Conservation (phyloP, 2,797 vertebrate genomes). For the Halcyon leucocephala region DNA sequence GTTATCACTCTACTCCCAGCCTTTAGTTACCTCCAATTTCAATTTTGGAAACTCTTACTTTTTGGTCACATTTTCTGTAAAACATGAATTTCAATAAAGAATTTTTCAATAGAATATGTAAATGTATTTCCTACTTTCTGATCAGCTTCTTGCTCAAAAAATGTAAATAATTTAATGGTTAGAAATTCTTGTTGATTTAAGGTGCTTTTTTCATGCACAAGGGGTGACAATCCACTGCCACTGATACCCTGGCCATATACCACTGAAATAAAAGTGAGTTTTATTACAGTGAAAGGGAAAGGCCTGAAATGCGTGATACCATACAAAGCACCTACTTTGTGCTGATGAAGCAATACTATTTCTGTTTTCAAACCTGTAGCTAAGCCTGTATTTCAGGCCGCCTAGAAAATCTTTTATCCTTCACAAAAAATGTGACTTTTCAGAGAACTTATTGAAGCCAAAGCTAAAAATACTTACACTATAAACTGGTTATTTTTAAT, state of each 20-base stretch:
- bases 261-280: not conserved
- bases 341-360: not conserved
- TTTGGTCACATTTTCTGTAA: not conserved
- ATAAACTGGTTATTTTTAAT: not conserved
- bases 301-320: not conserved
- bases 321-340: not conserved
- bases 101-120: not conserved
- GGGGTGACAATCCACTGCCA: not conserved
- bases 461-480: not conserved
- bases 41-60: not conserved
- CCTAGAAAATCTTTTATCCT: not conserved
- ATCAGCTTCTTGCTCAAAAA: not conserved
- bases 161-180: not conserved
- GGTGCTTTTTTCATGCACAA: not conserved
- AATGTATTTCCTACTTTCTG: not conserved
- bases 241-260: not conserved
- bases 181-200: not conserved
- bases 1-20: not conserved
- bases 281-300: not conserved
- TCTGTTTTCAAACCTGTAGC: not conserved
- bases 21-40: not conserved
- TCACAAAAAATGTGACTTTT: not conserved
- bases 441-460: not conserved
- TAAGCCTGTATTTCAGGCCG: not conserved
- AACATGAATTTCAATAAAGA: not conserved